A percentile compares a stretch with the other conserved stretches of the same genome.
Conservation (phyloP, 2,113 vertebrate species). For the Oreocharis arfaki region DNA sequence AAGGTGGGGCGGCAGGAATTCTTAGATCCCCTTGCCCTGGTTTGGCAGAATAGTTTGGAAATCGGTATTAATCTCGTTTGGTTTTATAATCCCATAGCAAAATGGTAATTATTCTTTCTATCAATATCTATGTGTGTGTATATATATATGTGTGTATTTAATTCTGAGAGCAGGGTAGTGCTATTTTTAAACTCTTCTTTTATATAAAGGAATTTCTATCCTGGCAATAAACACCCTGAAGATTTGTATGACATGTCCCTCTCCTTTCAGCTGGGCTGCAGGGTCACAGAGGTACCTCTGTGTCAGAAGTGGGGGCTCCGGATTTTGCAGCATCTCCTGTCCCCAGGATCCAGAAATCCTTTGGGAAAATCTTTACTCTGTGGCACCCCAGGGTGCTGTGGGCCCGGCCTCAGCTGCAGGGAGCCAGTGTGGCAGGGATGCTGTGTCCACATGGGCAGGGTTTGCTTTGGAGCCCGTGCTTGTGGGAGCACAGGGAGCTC, state of each 20-base stretch:
- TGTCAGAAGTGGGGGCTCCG: background rate
- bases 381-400: background rate
- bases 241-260: conserved; percentile 1
- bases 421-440: fast-evolving
- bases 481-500: background rate
- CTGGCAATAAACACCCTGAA: conserved; percentile 53
- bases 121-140: background rate
- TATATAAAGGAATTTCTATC: conserved; percentile 29
- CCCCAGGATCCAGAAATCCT: background rate
- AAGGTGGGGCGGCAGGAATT: background rate
- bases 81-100: background rate
- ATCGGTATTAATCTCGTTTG: background rate
- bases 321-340: background rate
- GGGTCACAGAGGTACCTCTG: background rate
- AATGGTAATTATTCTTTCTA: conserved; percentile 4
- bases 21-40: background rate
- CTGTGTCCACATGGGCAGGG: background rate
- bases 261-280: background rate
- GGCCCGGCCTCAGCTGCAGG: fast-evolving
- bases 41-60: background rate
- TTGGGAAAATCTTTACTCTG: background rate
- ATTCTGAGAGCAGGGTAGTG: background rate
- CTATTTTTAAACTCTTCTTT: conserved; percentile 55
- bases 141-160: conserved; percentile 2
- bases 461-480: background rate